Base-by-base conservation (phyloP, 2,888 invertebrate species). In the Podabrus alpinus region DNA sequence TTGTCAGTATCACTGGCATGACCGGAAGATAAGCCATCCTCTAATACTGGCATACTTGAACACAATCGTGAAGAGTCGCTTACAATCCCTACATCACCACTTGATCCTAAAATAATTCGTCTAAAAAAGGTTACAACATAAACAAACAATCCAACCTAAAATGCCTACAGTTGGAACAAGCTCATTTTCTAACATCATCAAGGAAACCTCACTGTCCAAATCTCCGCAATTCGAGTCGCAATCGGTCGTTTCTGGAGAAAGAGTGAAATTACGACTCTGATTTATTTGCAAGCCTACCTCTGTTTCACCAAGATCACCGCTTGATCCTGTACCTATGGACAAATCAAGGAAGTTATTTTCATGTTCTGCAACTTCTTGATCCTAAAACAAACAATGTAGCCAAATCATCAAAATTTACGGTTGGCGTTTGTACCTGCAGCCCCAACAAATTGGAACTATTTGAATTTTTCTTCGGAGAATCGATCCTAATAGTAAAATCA, bases 1-100 rank as follows among this genome's bases (percentile, higher is more conserved):
- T 95, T 95, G 88, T 97, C 97, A 0, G 93, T 94, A 85, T 97
- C 97, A 78, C 97, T 97, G 1, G 94, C 96, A 85, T 97, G 97
- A 2, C 97, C 97, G 59, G 97, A 97, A 1, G 97, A 97, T 73
- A 98, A 89, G 0, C 97, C 97, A 87, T 98, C 98, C 86, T 97
- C 97, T 64, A 98, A 91, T 15, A 96, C 94, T 0, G 98, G 98
- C 94, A 98, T 94, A 82, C 92, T 92, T 68, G 92, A 92, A 87
- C 90, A 94, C 88, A 91, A 90, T 86, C 91, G 90, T 59, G 92
- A 89, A 83, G 91, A 91, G 85, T 92, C 92, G 62, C 90, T 90
- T 81, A 90, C 91, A 77, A 91, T 90, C 62, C 91, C 90, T 69
- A 92, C 84, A 81, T 90, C 91, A 66, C 91, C 91, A 21, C 88